Conservation (phyloP, 2,888 invertebrate species). For the Galerucella calmariensis region DNA sequence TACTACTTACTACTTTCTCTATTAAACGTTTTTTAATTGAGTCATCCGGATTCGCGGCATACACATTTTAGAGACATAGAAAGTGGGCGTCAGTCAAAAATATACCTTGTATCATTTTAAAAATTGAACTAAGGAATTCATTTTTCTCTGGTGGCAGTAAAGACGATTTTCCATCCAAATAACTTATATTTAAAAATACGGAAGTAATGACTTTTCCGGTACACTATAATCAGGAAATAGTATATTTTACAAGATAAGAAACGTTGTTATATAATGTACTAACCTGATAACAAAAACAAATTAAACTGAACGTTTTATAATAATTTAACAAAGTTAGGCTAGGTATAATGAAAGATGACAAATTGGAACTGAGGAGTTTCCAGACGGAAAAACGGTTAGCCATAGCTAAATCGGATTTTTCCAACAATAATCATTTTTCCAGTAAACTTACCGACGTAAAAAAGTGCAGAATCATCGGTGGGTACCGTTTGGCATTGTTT, state of each 20-base stretch:
- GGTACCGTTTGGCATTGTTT: slow-evolving; percentile 5
- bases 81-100: neutral
- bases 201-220: neutral
- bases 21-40: neutral
- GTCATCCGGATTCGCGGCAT: neutral
- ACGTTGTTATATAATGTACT: neutral
- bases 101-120: neutral
- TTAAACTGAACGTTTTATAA: neutral
- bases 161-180: neutral
- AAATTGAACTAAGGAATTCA: too few species aligned
- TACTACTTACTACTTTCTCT: neutral
- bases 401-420: neutral
- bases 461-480: slow-evolving; percentile 16
- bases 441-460: neutral
- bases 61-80: neutral
- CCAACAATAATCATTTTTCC: slow-evolving; percentile 4
- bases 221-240: neutral
- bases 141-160: neutral
- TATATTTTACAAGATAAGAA: neutral
- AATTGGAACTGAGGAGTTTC: neutral
- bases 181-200: neutral
- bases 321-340: neutral
- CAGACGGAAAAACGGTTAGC: neutral
- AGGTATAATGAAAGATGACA: neutral
- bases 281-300: neutral